Conservation (phyloP, 2,113 vertebrate species). For the Myrmecobius fasciatus region DNA sequence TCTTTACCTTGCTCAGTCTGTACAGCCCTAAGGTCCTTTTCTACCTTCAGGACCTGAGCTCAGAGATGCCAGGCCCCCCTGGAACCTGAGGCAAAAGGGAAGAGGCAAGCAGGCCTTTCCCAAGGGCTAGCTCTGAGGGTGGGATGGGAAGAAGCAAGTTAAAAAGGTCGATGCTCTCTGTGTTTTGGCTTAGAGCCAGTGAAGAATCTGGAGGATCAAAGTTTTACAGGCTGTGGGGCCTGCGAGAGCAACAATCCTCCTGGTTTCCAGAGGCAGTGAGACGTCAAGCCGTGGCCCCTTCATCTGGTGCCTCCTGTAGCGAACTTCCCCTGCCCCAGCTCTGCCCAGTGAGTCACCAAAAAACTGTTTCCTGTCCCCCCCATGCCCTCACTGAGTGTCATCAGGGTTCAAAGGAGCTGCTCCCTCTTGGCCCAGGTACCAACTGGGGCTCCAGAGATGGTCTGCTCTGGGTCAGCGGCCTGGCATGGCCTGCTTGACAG, state of each 20-base stretch:
- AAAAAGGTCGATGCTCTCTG: constrained; percentile 12
- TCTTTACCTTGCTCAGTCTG: not conserved
- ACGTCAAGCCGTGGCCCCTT: constrained; percentile 64
- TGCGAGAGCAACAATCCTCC: constrained; percentile 27
- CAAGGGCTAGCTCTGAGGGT: not conserved
- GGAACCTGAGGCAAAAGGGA: not conserved
- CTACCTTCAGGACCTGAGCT: not conserved
- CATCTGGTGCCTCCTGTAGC: constrained; percentile 74
- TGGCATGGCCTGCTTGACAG: not conserved
- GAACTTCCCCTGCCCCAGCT: constrained; percentile 80
- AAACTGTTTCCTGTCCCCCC: constrained; percentile 76
- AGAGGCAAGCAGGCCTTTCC: not conserved
- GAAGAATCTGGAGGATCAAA: constrained; percentile 45
- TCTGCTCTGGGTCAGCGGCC: constrained; percentile 52
- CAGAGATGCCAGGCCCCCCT: not conserved
- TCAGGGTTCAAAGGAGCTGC: constrained; percentile 28
- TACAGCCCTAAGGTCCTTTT: not conserved
- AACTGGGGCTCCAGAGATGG: constrained; percentile 7
- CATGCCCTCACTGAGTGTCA: constrained; percentile 30
- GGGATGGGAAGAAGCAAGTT: not conserved
- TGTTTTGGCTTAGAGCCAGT: constrained; percentile 41
- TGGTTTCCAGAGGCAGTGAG: constrained; percentile 42
- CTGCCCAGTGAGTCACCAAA: constrained; percentile 78
- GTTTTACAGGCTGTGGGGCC: not conserved
- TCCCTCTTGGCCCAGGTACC: not conserved